phyloP scores from a whole-genome alignment of 2,888 invertebrate species.

The Mermis nigrescens region DNA sequence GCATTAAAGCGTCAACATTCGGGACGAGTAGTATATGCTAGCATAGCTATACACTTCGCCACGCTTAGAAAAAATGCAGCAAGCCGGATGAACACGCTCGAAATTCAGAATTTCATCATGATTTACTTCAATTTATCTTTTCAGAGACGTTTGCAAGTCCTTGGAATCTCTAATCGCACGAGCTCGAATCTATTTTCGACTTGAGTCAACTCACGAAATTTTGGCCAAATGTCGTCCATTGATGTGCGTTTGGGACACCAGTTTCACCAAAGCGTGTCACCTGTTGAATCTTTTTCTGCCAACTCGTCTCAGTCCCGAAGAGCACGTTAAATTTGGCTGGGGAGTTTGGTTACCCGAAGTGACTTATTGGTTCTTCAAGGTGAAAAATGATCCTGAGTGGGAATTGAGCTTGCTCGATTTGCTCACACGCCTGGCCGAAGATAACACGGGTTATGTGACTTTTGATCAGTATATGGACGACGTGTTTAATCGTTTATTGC shows the following conservation, averaged over 20 bases:
- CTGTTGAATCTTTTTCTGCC: slow-evolving; percentile 58
- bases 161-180: slow-evolving; percentile 32
- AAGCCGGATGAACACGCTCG: too few relatives aligned
- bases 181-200: slow-evolving; percentile 45
- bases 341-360: slow-evolving; percentile 38
- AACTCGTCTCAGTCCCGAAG: slow-evolving; percentile 43
- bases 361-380: slow-evolving; percentile 33
- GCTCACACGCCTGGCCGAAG: slow-evolving; percentile 50
- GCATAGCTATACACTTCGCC: too few relatives aligned
- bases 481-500: slow-evolving; percentile 42
- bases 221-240: slow-evolving; percentile 59
- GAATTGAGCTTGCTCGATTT: slow-evolving; percentile 42
- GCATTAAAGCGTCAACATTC: too few relatives aligned
- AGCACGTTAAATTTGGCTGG: slow-evolving; percentile 34
- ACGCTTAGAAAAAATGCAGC: too few relatives aligned
- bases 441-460: slow-evolving; percentile 61
- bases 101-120: too few relatives aligned
- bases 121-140: too few relatives aligned
- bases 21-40: too few relatives aligned
- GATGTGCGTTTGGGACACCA: slow-evolving; percentile 50
- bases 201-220: slow-evolving; percentile 60
- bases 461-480: slow-evolving; percentile 65
- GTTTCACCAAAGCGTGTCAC: slow-evolving; percentile 38
- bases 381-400: slow-evolving; percentile 34
- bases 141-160: slow-evolving; percentile 33